Base-by-base conservation (phyloP, 2,797 vertebrate species). In the Knipowitschia caucasica region DNA sequence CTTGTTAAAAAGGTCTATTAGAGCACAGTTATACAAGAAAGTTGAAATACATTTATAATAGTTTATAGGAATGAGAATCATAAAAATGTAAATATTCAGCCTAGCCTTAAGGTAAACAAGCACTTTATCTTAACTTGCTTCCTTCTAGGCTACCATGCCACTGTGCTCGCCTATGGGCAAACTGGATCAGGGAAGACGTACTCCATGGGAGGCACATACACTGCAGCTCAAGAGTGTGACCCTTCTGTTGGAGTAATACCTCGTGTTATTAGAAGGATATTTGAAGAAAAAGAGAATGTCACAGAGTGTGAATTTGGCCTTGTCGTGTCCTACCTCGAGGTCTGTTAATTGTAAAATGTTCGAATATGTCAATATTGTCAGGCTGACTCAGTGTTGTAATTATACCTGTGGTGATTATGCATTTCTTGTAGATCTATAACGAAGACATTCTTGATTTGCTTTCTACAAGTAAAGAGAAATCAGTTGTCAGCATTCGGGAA, bases 151-250 rank as follows among this genome's bases (percentile, higher is more conserved):
- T 99, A 98, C 57, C 92, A 99, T 77, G 94, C 95, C 26, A 99
- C 96, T 0, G 94, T 99, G 43, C 67, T 99, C 50, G 96, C 96
- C 2, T 99, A 99, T 0, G 96, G 96, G 17, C 96, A 99, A 81
- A 99, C 96, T 0, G 95, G 96, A 1, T 99, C 96, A 18, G 96
- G 96, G 26, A 99, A 99, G 76, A 98, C 96, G 0, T 98, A 91
- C 62, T 98, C 95, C 0, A 99, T 99, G 96, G 96, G 96, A 56
- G 93, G 96, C 35, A 83, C 95, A 0, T 98, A 96, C 62, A 96
- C 94, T 2, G 89, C 94, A 1, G 89, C 80, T 12, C 94, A 98
- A 62, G 94, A 95, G 71, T 81, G 92, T 0, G 93, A 98, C 29
- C 88, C 90, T 4, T 88, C 78, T 0, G 92, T 98, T 6, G 96